Percentiles rank a stretch among this genome's conserved stretches.
Evolutionary conservation across 1,140 invertebrate species (phyloP).

Genomic region (Ceratitis capitata): DNA sequence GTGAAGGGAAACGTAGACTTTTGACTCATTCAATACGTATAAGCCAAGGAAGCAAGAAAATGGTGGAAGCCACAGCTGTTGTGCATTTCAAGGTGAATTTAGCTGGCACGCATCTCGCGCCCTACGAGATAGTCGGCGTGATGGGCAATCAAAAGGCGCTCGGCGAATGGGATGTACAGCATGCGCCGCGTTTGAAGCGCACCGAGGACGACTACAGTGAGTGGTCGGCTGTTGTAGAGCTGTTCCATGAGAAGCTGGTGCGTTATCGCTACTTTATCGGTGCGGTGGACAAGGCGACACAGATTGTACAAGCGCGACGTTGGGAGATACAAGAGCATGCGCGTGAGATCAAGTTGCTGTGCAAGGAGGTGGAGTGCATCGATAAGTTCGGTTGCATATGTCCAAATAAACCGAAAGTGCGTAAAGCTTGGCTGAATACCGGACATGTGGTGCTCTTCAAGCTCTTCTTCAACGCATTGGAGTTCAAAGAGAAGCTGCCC

Average conservation of each 20-base stretch:
- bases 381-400: conserved; percentile 1
- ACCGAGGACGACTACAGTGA: neutral
- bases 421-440: conserved; percentile 5
- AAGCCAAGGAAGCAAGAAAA: neutral
- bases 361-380: neutral
- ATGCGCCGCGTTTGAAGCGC: neutral
- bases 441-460: conserved; percentile 24
- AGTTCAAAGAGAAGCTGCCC: neutral
- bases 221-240: neutral
- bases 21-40: neutral
- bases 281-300: conserved; percentile 67
- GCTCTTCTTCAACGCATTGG: neutral
- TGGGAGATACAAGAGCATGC: conserved; percentile 80
- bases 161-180: neutral
- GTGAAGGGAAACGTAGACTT: neutral
- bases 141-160: conserved; percentile 8
- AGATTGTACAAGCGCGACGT: conserved; percentile 75
- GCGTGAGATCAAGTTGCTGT: neutral
- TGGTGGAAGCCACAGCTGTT: neutral
- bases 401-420: conserved; percentile 11
- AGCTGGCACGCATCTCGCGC: neutral
- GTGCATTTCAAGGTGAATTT: conserved; percentile 1
- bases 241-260: neutral
- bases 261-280: conserved; percentile 82
- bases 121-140: neutral